Base-by-base conservation (phyloP, 2,113 vertebrate species). In the Vulpes vulpes region DNA sequence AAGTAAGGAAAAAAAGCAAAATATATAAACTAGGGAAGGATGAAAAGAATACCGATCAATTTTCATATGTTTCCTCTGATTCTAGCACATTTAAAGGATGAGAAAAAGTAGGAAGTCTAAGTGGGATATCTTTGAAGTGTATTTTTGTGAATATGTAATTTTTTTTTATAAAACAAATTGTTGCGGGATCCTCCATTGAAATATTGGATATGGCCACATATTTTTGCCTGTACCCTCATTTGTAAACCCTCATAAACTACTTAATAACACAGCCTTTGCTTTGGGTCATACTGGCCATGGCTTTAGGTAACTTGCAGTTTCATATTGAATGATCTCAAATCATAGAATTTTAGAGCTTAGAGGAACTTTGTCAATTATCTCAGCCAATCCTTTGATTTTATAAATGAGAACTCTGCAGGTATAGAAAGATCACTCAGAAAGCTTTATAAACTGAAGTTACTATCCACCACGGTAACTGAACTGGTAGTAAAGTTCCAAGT, bases 21-120 rank as follows among this genome's bases (percentile, higher is more conserved):
- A 95, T 49, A 69, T 65, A 84, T 82, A 74, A 94, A 83, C 64
- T 43, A 90, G 6, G 53, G 30, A 76, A 96, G 71, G 81, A 84
- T 80, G 49, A 84, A 93, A 96, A 89, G 82, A 80, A 90, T 59
- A 53, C 19, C 2, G 65, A 89, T 79, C 20, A 12, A 27, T 84
- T 97, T 95, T 93, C 55, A n/a, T 51, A 67, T 15, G 14, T n/a
- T 38, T 82, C 85, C 69, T 92, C 65, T 86, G 76, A 82, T 92
- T 79, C 20, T 38, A 14, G n/a, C 89, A 30, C 15, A 17, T 71
- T 64, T 80, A 81, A 90, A 96, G 10, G 7, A n/a, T 90, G 35
- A 87, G 89, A 64, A 89, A 64, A 95, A 95, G 15, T 35, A 30
- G 87, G 69, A 87, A 23, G 9, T 90, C 22, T 51, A 43, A 57